Conservation (phyloP, 2,113 vertebrate species). For the Caranx ignobilis region DNA sequence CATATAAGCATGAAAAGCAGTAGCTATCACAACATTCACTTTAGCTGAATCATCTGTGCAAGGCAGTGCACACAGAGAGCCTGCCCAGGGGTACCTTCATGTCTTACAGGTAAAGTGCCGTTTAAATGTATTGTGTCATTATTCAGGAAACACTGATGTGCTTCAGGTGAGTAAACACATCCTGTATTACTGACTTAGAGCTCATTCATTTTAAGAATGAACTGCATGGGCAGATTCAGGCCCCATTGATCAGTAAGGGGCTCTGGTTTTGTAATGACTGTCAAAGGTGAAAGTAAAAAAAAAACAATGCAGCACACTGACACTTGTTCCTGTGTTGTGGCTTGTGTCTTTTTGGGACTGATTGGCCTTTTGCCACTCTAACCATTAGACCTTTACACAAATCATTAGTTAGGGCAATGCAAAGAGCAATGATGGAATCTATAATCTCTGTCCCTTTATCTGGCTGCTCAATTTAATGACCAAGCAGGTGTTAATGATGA, state of each 20-base stretch:
- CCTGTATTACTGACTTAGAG: neutral
- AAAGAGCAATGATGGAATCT: conserved; percentile 64
- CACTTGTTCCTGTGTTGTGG: conserved; percentile 22
- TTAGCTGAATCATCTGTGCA: neutral
- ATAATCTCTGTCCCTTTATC: conserved; percentile 71
- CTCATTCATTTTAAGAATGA: conserved; percentile 8
- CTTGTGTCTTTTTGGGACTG: conserved; percentile 22
- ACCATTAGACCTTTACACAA: conserved; percentile 65
- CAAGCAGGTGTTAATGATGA: conserved; percentile 82
- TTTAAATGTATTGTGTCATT: neutral
- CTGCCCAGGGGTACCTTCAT: too few species aligned
- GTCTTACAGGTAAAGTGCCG: neutral
- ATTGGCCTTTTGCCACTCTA: conserved; percentile 49
- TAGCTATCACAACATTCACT: neutral
- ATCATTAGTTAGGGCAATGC: conserved; percentile 51
- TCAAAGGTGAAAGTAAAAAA: conserved; percentile 41
- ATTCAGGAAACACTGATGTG: neutral
- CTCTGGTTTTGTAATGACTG: conserved; percentile 25
- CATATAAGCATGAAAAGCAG: neutral
- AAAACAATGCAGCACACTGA: conserved; percentile 35
- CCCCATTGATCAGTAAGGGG: conserved; percentile 30
- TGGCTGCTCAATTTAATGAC: conserved; percentile 68
- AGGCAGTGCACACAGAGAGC: neutral
- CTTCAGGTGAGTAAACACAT: conserved; percentile 9
- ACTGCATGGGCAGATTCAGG: conserved; percentile 24